Evolutionary conservation across 2,888 invertebrate genomes (phyloP), one percentile per base, ranked within the genome.

Genomic region (Drosophila formosana): DNA sequence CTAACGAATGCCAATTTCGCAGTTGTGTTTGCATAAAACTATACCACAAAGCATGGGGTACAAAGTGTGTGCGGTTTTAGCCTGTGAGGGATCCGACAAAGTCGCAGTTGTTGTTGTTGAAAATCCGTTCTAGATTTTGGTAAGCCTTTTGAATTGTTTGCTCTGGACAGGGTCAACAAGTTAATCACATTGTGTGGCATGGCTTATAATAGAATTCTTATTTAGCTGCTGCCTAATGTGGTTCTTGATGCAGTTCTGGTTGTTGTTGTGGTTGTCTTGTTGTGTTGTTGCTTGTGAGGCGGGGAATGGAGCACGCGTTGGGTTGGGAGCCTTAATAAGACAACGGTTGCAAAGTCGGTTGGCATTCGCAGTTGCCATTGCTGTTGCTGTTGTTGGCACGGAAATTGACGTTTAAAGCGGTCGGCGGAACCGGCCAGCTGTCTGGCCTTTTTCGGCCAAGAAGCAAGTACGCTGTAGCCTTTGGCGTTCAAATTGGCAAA

Each of bases 401-500:
- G 89, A 83, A 83, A 83, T 84, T 83, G 83, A 88, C 89, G 89
- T 83, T 88, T 83, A 87, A 84, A 86, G 66, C 80, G 77, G 71
- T 66, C 65, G 49, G 25, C 45, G 41, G 52, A 55, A 47, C 66
- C 50, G 37, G 63, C 76, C 84, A 78, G 88, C 83, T 88, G 85
- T 75, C 78, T 83, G 85, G 85, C 88, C 88, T 74, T 83, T 88
- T 87, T 89, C 62, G 82, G 84, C 66, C 82, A 71, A 75, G 60
- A 62, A 82, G 82, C 82, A 65, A 85, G 81, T 71, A 86, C 71
- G 72, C 75, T 83, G 75, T 86, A 81, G 88, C 85, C 81, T 80
- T 75, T 88, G 83, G 88, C 85, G 86, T 85, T 82, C 76, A 86
- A 88, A 85, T 86, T 86, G 85, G 85, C 89, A 89, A 86, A 86